Conservation (phyloP, 2,113 vertebrate genomes). For the Pavo muticus region DNA sequence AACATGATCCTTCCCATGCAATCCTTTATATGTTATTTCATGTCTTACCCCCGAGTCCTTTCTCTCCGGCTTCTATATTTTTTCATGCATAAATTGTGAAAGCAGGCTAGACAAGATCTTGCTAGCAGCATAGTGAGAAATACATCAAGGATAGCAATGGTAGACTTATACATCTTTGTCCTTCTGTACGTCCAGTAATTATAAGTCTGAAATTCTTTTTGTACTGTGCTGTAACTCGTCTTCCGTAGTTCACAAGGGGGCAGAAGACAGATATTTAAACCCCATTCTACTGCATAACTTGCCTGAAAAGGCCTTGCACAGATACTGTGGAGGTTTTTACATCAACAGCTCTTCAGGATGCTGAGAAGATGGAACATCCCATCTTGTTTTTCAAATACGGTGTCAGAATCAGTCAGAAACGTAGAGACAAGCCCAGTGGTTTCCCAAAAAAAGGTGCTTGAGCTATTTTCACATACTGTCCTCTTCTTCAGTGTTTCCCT, state of each 20-base stretch:
- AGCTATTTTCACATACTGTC: not conserved
- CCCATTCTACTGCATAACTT: not conserved
- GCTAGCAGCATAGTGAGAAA: not conserved
- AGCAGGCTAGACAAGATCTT: not conserved
- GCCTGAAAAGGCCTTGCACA: not conserved
- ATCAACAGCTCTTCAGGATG: not conserved
- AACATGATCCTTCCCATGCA: not conserved
- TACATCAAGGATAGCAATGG: not conserved
- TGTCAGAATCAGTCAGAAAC: not conserved
- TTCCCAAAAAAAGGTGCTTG: not conserved
- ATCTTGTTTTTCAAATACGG: not conserved
- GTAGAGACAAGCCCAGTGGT: not conserved
- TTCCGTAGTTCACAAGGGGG: not conserved
- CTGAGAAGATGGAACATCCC: not conserved
- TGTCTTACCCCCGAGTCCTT: not conserved
- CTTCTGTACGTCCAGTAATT: not conserved
- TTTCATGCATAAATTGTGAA: not conserved
- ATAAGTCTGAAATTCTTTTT: not conserved
- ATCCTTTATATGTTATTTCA: not conserved
- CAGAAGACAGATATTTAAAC: not conserved
- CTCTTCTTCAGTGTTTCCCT: not conserved
- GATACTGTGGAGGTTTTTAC: not conserved
- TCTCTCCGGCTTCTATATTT: not conserved
- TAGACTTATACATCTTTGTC: not conserved
- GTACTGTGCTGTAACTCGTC: not conserved